A percentile compares a stretch with the other conserved stretches of the same genome.
Evolutionary conservation across 37 sponge, comb jelly and placozoan genomes (phyloP).

Genomic region (Mnemiopsis leidyi): DNA sequence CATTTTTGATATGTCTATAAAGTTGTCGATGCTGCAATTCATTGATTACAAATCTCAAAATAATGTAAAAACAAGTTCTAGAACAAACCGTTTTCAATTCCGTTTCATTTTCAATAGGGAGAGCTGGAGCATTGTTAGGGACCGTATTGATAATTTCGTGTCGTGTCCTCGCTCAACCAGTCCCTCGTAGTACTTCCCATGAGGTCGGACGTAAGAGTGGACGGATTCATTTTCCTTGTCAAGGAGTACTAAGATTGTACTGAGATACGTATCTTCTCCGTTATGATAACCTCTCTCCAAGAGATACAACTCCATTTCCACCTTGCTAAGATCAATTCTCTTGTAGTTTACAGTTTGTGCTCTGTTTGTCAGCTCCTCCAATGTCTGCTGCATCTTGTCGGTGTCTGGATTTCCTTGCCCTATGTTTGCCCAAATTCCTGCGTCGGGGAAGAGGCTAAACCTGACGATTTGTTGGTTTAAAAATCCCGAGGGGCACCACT

Average conservation of each 20-base stretch:
- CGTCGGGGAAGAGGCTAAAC: background rate
- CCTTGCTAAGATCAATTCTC: background rate
- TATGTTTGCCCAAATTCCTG: slow-evolving; percentile 9
- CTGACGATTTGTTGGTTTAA: too few relatives aligned
- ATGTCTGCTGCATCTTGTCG: background rate
- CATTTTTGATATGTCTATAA: too few relatives aligned
- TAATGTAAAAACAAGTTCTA: too few relatives aligned
- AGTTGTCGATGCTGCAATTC: too few relatives aligned
- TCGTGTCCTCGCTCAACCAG: background rate
- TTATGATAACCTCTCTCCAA: background rate
- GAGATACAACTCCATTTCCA: background rate
- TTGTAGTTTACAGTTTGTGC: background rate
- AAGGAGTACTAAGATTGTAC: background rate
- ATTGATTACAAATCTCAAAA: too few relatives aligned
- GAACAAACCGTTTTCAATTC: background rate
- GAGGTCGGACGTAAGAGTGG: background rate
- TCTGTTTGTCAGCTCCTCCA: background rate
- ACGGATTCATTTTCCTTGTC: background rate
- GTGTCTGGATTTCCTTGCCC: background rate
- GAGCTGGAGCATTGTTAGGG: background rate
- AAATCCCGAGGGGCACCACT: too few relatives aligned
- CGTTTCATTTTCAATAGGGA: background rate
- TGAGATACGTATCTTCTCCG: background rate
- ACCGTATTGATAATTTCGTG: background rate
- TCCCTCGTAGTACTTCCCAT: background rate